Percentiles rank a stretch among this genome's conserved stretches.
Evolutionary conservation across 2,797 vertebrate species (phyloP).

Genomic region (Fistularia tabacaria): DNA sequence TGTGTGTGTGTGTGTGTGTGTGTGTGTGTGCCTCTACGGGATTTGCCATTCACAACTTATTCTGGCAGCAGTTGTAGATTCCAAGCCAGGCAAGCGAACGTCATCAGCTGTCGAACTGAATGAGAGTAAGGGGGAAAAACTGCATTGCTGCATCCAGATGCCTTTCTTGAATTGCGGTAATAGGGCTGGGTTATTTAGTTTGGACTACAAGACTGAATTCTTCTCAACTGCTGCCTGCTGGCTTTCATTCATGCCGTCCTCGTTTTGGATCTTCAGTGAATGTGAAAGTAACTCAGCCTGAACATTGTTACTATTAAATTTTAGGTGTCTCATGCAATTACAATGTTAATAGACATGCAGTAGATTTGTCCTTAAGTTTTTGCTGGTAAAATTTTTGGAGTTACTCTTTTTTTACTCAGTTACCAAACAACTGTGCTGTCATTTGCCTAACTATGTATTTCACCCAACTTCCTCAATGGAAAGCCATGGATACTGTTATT

Average conservation of each 20-base stretch:
- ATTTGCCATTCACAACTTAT: conserved; percentile 66
- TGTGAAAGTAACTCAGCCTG: conserved; percentile 1
- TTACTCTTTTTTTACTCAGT: too few relatives aligned
- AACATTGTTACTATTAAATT: too few relatives aligned
- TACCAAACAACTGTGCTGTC: too few relatives aligned
- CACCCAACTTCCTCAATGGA: too few relatives aligned
- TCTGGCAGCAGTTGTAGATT: conserved; percentile 61
- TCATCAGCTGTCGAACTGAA: conserved; percentile 64
- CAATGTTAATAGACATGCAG: too few relatives aligned
- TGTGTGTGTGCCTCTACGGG: conserved; percentile 25
- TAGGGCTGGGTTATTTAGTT: conserved; percentile 49
- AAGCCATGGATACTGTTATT: too few relatives aligned
- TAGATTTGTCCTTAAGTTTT: too few relatives aligned
- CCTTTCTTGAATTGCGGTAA: conserved; percentile 56
- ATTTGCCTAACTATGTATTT: too few relatives aligned
- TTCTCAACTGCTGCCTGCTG: conserved; percentile 30
- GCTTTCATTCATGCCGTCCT: conserved; percentile 19
- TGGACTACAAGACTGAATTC: conserved; percentile 45
- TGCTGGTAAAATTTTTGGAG: too few relatives aligned
- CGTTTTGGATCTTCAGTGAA: conserved; percentile 27
- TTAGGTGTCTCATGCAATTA: too few relatives aligned
- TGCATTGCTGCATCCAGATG: conserved; percentile 61
- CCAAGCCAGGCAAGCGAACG: conserved; percentile 55
- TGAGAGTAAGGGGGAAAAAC: conserved; percentile 59
- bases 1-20: conserved; percentile 23